These are phyloP conservation scores for Parazoanthus swiftii DNA, from an alignment of 92 coral and sea anemone species.

Conservation along the genomic window DNA sequence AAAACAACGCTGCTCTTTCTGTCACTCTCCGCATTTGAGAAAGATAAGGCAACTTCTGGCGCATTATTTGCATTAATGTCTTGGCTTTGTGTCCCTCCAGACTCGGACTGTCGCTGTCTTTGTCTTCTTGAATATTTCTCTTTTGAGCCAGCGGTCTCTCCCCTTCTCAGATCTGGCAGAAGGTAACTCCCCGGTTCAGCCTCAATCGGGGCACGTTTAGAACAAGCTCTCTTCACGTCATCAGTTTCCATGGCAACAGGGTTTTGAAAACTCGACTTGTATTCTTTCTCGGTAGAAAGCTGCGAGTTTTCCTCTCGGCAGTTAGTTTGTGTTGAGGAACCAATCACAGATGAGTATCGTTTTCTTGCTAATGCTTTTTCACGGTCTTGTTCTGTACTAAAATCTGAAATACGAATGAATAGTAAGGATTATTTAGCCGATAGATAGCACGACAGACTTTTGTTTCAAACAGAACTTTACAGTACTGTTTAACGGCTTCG, in stretches of 20 bases:
- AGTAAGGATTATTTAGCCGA: not conserved
- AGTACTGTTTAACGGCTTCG: not conserved
- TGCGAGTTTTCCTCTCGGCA: not conserved
- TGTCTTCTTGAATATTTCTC: not conserved
- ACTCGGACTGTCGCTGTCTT: not conserved
- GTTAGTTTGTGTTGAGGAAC: not conserved
- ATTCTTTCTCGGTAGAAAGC: not conserved
- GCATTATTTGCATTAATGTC: constrained; percentile 28
- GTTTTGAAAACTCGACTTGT: not conserved
- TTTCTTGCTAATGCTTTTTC: constrained; percentile 18
- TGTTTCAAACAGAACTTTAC: not conserved
- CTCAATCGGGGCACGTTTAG: not conserved
- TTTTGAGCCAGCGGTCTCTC: not conserved
- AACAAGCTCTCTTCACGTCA: not conserved
- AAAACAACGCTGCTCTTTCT: constrained; percentile 17
- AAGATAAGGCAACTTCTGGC: not conserved
- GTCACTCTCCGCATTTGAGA: not conserved
- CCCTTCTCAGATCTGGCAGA: constrained; percentile 19
- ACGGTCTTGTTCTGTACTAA: not conserved
- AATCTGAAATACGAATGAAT: not conserved
- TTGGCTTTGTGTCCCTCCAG: not conserved
- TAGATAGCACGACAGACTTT: not conserved
- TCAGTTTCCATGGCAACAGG: constrained; percentile 2
- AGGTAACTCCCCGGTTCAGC: constrained; percentile 1
- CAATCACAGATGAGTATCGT: constrained; percentile 15